These are phyloP conservation scores for Callionymus lyra DNA, from an alignment of 2,113 vertebrate species.

Conservation along the genomic window DNA sequence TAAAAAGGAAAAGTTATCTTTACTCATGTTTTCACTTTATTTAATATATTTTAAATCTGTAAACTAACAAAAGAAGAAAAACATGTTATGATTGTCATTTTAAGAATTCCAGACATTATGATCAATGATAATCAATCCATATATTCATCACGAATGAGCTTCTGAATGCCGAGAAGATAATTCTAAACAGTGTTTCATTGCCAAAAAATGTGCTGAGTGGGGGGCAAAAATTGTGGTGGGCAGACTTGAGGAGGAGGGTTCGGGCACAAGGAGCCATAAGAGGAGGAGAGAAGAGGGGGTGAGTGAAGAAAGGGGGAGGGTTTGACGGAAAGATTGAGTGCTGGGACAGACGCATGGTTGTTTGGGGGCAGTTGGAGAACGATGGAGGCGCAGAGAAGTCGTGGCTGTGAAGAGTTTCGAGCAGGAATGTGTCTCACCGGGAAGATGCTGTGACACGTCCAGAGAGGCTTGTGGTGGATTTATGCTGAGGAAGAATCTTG, in stretches of 20 bases:
- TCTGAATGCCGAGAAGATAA: too few relatives aligned
- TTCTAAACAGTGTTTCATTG: slow-evolving; percentile 6
- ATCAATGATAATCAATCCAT: too few relatives aligned
- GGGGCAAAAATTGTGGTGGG: slow-evolving; percentile 41
- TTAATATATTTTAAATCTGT: too few relatives aligned
- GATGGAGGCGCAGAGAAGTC: slow-evolving; percentile 22
- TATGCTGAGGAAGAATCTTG: slow-evolving; percentile 14
- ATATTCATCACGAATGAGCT: too few relatives aligned
- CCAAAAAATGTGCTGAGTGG: slow-evolving; percentile 49
- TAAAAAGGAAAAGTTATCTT: too few relatives aligned
- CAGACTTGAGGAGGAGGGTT: slow-evolving; percentile 40
- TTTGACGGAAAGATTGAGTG: slow-evolving; percentile 48
- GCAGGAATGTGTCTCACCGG: slow-evolving; percentile 51
- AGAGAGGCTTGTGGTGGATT: slow-evolving; percentile 35
- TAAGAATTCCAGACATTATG: too few relatives aligned
- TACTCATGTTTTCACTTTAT: too few relatives aligned
- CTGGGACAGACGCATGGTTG: slow-evolving; percentile 36
- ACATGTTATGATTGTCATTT: too few relatives aligned
- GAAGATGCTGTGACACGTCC: slow-evolving; percentile 52
- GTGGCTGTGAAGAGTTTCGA: slow-evolving; percentile 35
- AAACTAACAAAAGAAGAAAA: too few relatives aligned
- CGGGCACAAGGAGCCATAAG: slow-evolving; percentile 33
- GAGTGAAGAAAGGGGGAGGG: slow-evolving; percentile 43
- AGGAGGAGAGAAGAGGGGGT: slow-evolving; percentile 4
- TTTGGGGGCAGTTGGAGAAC: slow-evolving; percentile 37